A percentile compares a stretch with the other conserved stretches of the same genome.
Conservation (phyloP, 2,888 invertebrate genomes). For the Lepidochrysops patricia region DNA sequence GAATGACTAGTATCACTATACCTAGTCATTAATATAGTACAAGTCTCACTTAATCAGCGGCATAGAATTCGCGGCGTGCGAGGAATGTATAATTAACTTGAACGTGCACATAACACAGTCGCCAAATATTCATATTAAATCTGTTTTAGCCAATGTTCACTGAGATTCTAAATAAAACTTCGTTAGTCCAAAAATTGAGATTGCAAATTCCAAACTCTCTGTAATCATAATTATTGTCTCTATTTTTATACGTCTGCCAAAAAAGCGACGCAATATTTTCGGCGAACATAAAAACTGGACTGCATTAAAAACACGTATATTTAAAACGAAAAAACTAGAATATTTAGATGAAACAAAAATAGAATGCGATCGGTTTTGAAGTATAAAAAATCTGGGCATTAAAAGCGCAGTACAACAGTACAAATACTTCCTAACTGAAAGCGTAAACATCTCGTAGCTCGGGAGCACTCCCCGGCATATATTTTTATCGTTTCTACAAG, state of each 20-base stretch:
- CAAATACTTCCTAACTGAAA: constrained; percentile 22
- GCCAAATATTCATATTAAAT: constrained; percentile 11
- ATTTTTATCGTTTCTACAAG: constrained; percentile 49
- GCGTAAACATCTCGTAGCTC: constrained; percentile 35
- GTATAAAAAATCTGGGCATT: constrained; percentile 13
- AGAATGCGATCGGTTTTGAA: background rate
- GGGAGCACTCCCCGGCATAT: constrained; percentile 33
- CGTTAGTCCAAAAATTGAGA: background rate
- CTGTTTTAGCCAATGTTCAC: background rate
- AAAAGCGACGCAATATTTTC: background rate
- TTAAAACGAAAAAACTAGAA: too few relatives aligned
- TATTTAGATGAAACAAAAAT: too few relatives aligned
- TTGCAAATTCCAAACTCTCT: background rate
- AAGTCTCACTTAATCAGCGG: constrained; percentile 29
- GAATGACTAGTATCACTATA: background rate
- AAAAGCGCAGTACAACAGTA: constrained; percentile 13
- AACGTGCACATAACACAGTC: background rate
- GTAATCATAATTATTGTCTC: background rate
- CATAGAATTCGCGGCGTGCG: constrained; percentile 26
- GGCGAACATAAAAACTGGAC: too few relatives aligned
- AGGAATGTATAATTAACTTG: constrained; percentile 21
- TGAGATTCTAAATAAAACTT: background rate
- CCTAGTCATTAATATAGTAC: background rate
- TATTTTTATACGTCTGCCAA: background rate
- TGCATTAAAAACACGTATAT: background rate